phyloP scores from a whole-genome alignment of 2,113 vertebrate genomes.

The Colinus virginianus region DNA sequence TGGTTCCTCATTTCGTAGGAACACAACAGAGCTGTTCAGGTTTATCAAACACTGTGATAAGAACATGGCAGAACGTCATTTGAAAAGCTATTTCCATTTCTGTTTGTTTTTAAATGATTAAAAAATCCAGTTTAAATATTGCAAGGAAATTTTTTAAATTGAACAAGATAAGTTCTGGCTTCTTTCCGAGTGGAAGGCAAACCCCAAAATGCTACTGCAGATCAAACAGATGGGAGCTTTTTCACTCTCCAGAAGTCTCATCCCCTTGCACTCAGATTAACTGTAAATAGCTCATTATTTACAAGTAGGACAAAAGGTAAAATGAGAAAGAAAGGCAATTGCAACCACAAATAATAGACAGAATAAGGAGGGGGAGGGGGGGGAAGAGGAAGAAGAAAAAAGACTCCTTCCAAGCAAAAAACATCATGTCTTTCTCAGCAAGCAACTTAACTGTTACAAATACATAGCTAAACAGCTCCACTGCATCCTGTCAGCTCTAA shows the following conservation, averaged over 20 bases:
- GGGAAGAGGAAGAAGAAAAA: not conserved
- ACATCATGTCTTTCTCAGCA: not conserved
- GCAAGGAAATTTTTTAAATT: conserved; percentile 47
- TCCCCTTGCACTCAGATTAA: conserved; percentile 39
- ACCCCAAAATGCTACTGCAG: not conserved
- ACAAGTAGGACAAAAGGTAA: conserved; percentile 48
- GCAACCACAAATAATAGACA: conserved; percentile 4
- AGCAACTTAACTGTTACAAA: conserved; percentile 35
- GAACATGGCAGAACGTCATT: not conserved
- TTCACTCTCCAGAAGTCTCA: conserved; percentile 26
- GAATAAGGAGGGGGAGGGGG: not conserved
- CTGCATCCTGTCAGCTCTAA: not conserved
- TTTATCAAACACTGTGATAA: not conserved
- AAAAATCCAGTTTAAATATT: conserved; percentile 52
- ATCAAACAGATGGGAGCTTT: conserved; percentile 60
- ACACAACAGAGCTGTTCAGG: not conserved
- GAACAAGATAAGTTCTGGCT: conserved; percentile 40
- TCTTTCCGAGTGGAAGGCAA: conserved; percentile 31
- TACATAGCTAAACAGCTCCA: not conserved
- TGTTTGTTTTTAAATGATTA: conserved; percentile 59
- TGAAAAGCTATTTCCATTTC: conserved; percentile 35
- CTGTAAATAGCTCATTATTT: conserved; percentile 63
- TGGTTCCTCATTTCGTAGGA: not conserved
- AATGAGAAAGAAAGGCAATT: not conserved
- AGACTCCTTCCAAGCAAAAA: not conserved